Conservation (phyloP, 2,113 vertebrate genomes). For the Chloropsis hardwickii region DNA sequence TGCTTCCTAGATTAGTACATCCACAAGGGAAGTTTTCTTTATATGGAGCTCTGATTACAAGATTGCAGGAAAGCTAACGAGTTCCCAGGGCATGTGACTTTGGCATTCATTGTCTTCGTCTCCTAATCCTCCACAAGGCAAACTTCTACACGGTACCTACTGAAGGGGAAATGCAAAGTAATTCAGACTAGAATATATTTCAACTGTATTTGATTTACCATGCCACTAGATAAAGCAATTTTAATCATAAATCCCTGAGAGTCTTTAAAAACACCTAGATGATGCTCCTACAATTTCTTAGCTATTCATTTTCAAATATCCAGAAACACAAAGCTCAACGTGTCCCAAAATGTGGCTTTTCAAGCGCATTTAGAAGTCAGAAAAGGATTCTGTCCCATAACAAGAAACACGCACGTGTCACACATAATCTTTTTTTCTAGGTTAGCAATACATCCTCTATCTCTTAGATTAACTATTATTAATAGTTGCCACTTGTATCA, state of each 20-base stretch:
- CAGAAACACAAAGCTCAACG: not conserved
- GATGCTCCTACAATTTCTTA: not conserved
- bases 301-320: not conserved
- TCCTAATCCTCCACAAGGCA: constrained; percentile 36
- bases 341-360: not conserved
- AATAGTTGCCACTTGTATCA: not conserved
- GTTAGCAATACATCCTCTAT: not conserved
- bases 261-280: not conserved
- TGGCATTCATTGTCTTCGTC: constrained; percentile 7
- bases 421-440: not conserved
- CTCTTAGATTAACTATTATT: not conserved
- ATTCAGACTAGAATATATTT: not conserved
- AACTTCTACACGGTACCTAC: not conserved
- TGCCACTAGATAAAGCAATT: constrained; percentile 7
- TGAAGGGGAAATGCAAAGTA: constrained; percentile 55
- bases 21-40: not conserved
- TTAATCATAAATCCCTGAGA: not conserved
- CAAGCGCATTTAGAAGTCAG: not conserved
- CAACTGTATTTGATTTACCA: constrained; percentile 3
- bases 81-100: constrained; percentile 1
- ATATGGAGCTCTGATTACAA: constrained; percentile 18
- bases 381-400: not conserved
- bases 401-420: rapidly evolving
- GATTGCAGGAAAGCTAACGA: constrained; percentile 23
- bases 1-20: not conserved